Evolutionary conservation across 2,888 invertebrate genomes (phyloP).

Genomic region (Brachyptera risi): DNA sequence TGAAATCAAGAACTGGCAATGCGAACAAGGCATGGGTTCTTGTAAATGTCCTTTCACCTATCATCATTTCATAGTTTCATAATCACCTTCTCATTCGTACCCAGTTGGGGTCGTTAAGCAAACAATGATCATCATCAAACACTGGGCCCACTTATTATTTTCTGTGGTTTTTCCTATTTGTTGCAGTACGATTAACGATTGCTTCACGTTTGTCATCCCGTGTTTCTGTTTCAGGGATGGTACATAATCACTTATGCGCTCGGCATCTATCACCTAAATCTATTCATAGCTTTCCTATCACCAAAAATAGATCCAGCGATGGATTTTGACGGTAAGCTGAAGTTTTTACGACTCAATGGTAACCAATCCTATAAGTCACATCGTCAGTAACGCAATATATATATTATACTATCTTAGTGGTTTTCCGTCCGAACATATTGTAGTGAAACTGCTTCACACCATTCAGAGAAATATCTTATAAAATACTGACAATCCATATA

Average conservation of each 20-base stretch:
- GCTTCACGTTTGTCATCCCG: conserved; percentile 24
- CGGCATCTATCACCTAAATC: conserved; percentile 98
- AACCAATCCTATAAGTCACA: background rate
- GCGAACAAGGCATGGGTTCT: too few relatives aligned
- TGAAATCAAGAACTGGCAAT: too few relatives aligned
- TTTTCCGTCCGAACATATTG: too few relatives aligned
- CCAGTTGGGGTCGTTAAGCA: too few relatives aligned
- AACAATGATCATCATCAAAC: too few relatives aligned
- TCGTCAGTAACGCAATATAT: too few relatives aligned
- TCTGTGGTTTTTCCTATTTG: background rate
- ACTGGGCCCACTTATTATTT: too few relatives aligned
- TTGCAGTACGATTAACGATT: background rate
- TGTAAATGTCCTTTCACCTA: too few relatives aligned
- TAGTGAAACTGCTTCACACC: too few relatives aligned
- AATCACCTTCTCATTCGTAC: background rate
- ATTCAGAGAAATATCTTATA: too few relatives aligned
- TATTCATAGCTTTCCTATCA: conserved; percentile 99
- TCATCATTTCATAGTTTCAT: too few relatives aligned
- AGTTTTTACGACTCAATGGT: background rate
- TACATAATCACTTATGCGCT: conserved; percentile 98
- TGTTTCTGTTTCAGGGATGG: conserved; percentile 81
- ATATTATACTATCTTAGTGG: background rate
- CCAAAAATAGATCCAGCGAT: conserved; percentile 98
- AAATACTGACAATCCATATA: too few relatives aligned
- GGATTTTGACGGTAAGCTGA: conserved; percentile 77